Conservation (phyloP, 2,888 invertebrate species). For the Trichogramma dendrolimi region DNA sequence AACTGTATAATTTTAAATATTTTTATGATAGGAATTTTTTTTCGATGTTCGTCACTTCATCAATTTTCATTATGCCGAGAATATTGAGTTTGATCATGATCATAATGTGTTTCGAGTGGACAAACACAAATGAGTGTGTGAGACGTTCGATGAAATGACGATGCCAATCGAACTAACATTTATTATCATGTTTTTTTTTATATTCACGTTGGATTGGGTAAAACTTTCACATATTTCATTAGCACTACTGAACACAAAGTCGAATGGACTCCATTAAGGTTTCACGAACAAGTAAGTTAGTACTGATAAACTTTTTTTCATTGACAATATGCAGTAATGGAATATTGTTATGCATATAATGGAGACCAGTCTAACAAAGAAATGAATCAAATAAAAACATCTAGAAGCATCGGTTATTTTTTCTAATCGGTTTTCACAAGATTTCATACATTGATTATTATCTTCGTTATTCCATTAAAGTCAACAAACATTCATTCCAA, state of each 20-base stretch:
- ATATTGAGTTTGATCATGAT: slow-evolving; percentile 1
- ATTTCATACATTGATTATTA: slow-evolving; percentile 39
- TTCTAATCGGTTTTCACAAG: slow-evolving; percentile 19
- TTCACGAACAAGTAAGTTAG: neutral
- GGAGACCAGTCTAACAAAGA: too few relatives aligned
- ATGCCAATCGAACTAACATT: slow-evolving; percentile 21
- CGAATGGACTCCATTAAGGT: slow-evolving; percentile 21
- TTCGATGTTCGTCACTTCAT: slow-evolving; percentile 27
- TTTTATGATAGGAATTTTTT: slow-evolving; percentile 9
- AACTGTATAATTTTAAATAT: slow-evolving; percentile 19
- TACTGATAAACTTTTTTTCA: neutral
- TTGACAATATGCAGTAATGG: neutral
- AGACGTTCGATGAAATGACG: slow-evolving; percentile 25
- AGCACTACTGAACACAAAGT: slow-evolving; percentile 33
- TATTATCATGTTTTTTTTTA: slow-evolving; percentile 13
- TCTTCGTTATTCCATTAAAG: slow-evolving; percentile 44
- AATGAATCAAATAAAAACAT: too few relatives aligned
- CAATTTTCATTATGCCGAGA: slow-evolving; percentile 1
- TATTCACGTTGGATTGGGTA: slow-evolving; percentile 23
- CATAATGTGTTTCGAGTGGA: slow-evolving; percentile 10
- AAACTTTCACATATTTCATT: slow-evolving; percentile 29
- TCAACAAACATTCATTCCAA: slow-evolving; percentile 40
- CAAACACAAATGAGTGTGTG: slow-evolving; percentile 23
- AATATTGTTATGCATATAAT: too few relatives aligned
- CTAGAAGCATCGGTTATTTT: too few relatives aligned